These are phyloP conservation scores for Percopsis omiscomaycus DNA, from an alignment of 2,797 vertebrate species.

Conservation along the genomic window DNA sequence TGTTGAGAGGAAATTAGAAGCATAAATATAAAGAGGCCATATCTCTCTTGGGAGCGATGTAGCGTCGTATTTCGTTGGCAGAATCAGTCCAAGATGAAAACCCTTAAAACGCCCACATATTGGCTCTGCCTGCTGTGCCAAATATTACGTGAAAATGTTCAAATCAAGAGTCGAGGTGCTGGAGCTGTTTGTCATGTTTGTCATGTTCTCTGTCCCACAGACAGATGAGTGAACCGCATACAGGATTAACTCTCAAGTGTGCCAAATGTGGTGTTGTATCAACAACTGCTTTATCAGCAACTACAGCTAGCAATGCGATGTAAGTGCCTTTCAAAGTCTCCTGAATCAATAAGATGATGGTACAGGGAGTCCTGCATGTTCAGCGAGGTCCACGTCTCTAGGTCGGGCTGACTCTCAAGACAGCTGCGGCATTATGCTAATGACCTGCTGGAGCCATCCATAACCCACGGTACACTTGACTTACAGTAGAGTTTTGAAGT, in stretches of 20 bases:
- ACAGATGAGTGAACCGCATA: constrained; percentile 99
- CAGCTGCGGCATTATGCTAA: constrained; percentile 37
- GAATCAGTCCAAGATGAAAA: constrained; percentile 72
- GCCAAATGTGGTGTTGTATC: constrained; percentile 99
- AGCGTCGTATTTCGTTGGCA: constrained; percentile 64
- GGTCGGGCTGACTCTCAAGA: constrained; percentile 25
- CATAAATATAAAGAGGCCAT: constrained; percentile 71
- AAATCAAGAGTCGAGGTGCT: constrained; percentile 49
- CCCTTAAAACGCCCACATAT: constrained; percentile 60
- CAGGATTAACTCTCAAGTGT: constrained; percentile 99
- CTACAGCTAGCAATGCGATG: constrained; percentile 99
- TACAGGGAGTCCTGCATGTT: constrained; percentile 49
- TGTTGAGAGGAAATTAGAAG: constrained; percentile 52
- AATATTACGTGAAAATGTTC: constrained; percentile 45
- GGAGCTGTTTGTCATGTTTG: constrained; percentile 67
- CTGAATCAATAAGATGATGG: constrained; percentile 68
- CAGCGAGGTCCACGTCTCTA: constrained; percentile 41
- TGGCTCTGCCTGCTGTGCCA: constrained; percentile 51
- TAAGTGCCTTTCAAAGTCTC: constrained; percentile 84
- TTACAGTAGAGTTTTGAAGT: background rate
- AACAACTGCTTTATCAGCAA: constrained; percentile 99
- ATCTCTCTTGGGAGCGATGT: constrained; percentile 55
- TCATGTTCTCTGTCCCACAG: constrained; percentile 86
- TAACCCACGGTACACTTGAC: constrained; percentile 5
- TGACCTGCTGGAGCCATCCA: constrained; percentile 23